Evolutionary conservation across 92 coral and sea anemone species (phyloP), one percentile per base, ranked within the genome.

Genomic region (Umimayanthus chanpuru): DNA sequence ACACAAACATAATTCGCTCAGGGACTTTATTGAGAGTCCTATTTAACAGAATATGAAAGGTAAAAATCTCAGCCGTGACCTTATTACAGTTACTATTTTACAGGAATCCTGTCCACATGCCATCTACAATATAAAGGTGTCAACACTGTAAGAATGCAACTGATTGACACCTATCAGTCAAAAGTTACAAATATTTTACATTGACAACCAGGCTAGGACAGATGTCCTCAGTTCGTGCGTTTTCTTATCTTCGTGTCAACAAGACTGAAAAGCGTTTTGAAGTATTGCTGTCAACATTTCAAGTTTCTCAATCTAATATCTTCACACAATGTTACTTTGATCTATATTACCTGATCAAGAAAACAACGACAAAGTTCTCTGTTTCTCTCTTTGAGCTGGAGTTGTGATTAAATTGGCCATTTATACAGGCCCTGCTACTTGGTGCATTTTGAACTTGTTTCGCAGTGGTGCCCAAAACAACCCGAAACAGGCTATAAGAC

Each of bases 1-100:
- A 47, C 53, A 47, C 53, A 47, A 1, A 6, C 10, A 73, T 8
- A 73, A 40, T 28, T 47, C 68, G 78, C n/a, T 70, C 87, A 25
- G 64, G 87, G 50, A 70, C 87, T 83, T 83, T 83, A 83, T 83
- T 83, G 77, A 43, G 65, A 43, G 82, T 78, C 87, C 77, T 47
- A 68, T 49, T 72, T 47, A 83, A 83, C 87, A 83, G 87, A 83
- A 83, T 83, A 65, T 72, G 78, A 83, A 83, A 68, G 40, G 61
- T 83, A 83, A 83, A 82, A 83, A 66, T 47, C 78, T 68, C 29
- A 18, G 87, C 41, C 40, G 77, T 68, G 87, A 83, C 78, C 47
- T 73, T 21, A 11, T 47, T 44, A 50, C 77, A 61, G 87, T 68
- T 41, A 38, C 43, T 65, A 81, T 81, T 66, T 81, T 81, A 70